Evolutionary conservation across 2,113 vertebrate genomes (phyloP), one percentile per base, ranked within the genome.

Genomic region (Malurus cyaneus): DNA sequence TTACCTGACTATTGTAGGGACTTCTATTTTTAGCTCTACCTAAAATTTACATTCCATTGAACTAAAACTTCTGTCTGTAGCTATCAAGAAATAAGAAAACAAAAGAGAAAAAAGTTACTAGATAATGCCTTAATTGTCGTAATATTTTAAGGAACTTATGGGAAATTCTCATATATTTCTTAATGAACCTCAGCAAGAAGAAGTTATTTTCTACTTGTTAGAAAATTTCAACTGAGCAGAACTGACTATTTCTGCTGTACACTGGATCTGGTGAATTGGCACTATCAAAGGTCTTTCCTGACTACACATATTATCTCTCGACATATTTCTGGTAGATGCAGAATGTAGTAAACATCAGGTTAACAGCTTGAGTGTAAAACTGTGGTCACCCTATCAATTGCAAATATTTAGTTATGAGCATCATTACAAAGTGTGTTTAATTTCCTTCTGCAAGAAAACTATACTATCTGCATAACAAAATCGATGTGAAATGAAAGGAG

Each of bases 401-500:
- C 80, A 94, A 95, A 70, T 79, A 66, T 86, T 86, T 85, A 92
- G 72, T 89, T 92, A 81, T 6, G 19, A 96, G 80, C 59, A 87
- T 88, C 7, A 89, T 94, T 97, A 96, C 44, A 92, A 94, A 90
- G 87, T 78, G 59, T 86, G 62, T 46, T 95, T 96, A 83, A 97
- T 95, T 97, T 96, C 59, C 56, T 95, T 80, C 86, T 86, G 73
- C 57, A 94, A 53, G 81, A 70, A 95, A 96, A 96, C 80, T 84
- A 74, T 92, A 84, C 47, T 88, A 88, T 94, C 71, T 96, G 89
- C 60, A 74, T 88, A 95, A 93, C 0, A 0, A 96, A 96, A 96
- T 96, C 65, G 47, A 94, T 91, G 59, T 70, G 86, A 96, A 97
- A 97, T 96, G 85, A 94, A 98, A 97, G 94, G 94, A 91, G 96